Conservation (phyloP, 2,888 invertebrate species). For the Anticlea derivata region DNA sequence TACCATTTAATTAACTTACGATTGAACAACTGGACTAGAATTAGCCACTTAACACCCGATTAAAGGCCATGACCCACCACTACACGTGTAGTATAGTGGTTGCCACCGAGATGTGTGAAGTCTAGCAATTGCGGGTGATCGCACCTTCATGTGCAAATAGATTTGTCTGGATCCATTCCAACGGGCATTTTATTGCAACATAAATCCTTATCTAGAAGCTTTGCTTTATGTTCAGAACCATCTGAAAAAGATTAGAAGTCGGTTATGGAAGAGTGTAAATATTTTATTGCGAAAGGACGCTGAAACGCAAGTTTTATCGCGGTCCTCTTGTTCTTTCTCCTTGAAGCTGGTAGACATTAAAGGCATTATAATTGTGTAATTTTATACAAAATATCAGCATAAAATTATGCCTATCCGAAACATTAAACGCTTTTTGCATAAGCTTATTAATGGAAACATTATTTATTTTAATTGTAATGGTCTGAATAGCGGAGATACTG, state of each 20-base stretch:
- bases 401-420: not conserved
- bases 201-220: slow-evolving; percentile 58
- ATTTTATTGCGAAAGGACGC: slow-evolving; percentile 25
- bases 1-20: too few species aligned
- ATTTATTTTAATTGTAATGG: too few species aligned
- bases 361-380: not conserved
- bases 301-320: slow-evolving; percentile 18
- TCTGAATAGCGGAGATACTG: too few species aligned
- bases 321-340: slow-evolving; percentile 5
- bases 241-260: slow-evolving; percentile 40
- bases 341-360: not conserved
- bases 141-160: slow-evolving; percentile 52
- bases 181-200: slow-evolving; percentile 57
- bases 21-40: too few species aligned
- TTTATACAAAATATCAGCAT: not conserved
- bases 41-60: too few species aligned
- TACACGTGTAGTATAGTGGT: too few species aligned
- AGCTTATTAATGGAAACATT: too few species aligned
- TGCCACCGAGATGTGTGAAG: slow-evolving; percentile 27
- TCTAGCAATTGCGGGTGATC: slow-evolving; percentile 38
- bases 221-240: slow-evolving; percentile 39
- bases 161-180: slow-evolving; percentile 64
- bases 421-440: not conserved
- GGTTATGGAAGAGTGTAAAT: slow-evolving; percentile 34
- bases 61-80: too few species aligned